A percentile compares a stretch with the other conserved stretches of the same genome.
Conservation (phyloP, 2,888 invertebrate species). For the Adelphocoris suturalis region DNA sequence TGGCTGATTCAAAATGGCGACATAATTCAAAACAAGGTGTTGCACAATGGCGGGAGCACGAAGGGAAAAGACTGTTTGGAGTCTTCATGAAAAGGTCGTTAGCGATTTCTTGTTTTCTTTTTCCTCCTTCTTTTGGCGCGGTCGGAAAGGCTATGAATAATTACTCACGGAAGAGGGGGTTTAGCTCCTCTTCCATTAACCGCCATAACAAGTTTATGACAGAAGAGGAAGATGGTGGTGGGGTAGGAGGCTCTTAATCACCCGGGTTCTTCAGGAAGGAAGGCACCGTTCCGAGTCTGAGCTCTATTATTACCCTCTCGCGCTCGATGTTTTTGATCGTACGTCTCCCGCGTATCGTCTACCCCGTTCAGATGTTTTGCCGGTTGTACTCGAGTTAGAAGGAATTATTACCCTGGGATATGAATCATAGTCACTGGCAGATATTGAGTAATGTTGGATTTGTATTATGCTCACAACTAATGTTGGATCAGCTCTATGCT, state of each 20-base stretch:
- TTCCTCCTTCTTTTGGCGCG: constrained; percentile 22
- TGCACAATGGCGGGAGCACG: neutral
- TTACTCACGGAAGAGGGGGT: constrained; percentile 42
- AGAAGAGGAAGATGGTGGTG: neutral
- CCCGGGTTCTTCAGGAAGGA: constrained; percentile 18
- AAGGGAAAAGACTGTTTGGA: neutral
- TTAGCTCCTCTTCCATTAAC: constrained; percentile 57
- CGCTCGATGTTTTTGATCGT: constrained; percentile 4
- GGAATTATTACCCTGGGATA: too few species aligned
- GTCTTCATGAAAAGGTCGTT: constrained; percentile 68
- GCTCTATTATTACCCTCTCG: constrained; percentile 14
- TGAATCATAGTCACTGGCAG: too few species aligned
- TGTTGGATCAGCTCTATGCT: too few species aligned
- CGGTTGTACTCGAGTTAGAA: too few species aligned
- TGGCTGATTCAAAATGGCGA: too few species aligned
- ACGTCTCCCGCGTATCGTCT: neutral
- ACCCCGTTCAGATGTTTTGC: too few species aligned
- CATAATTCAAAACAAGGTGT: neutral
- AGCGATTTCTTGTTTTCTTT: constrained; percentile 32
- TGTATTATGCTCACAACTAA: too few species aligned
- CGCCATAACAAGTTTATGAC: constrained; percentile 66
- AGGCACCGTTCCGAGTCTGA: constrained; percentile 14
- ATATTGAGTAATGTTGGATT: too few species aligned
- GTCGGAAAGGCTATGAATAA: constrained; percentile 65
- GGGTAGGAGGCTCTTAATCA: constrained; percentile 58